Conservation (phyloP, 2,797 vertebrate species). For the Phoeniculus purpureus region DNA sequence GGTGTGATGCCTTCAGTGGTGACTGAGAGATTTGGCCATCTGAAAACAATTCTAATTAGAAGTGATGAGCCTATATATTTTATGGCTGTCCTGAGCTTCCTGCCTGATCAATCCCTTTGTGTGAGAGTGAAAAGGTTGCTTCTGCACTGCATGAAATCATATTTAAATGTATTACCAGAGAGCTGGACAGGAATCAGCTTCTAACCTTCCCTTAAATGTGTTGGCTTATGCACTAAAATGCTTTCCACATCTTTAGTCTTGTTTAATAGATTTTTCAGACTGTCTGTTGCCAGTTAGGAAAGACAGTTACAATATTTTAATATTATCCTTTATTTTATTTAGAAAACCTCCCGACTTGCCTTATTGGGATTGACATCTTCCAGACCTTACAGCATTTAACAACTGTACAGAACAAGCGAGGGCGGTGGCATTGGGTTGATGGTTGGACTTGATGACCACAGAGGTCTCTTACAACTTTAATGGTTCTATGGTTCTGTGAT, state of each 20-base stretch:
- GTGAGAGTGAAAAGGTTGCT: not conserved
- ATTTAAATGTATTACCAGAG: not conserved
- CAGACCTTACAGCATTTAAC: not conserved
- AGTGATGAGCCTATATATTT: not conserved
- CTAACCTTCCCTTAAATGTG: not conserved
- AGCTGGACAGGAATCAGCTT: not conserved
- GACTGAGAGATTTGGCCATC: not conserved
- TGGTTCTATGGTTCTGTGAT: no score
- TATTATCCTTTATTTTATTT: not conserved
- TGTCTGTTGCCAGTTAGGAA: not conserved
- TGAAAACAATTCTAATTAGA: not conserved
- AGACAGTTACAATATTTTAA: not conserved
- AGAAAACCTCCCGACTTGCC: not conserved
- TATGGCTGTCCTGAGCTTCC: not conserved
- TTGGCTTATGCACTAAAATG: not conserved
- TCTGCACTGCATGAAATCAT: not conserved
- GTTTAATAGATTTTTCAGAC: constrained; percentile 23
- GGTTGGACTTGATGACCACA: no score
- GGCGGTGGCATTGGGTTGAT: no score
- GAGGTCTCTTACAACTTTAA: no score
- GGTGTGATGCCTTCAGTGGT: not conserved
- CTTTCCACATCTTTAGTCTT: constrained; percentile 2
- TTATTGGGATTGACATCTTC: not conserved
- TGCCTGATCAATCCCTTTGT: not conserved
- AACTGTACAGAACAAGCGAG: not conserved